phyloP scores from a whole-genome alignment of 2,113 vertebrate species.

The Heloderma charlesbogerti region DNA sequence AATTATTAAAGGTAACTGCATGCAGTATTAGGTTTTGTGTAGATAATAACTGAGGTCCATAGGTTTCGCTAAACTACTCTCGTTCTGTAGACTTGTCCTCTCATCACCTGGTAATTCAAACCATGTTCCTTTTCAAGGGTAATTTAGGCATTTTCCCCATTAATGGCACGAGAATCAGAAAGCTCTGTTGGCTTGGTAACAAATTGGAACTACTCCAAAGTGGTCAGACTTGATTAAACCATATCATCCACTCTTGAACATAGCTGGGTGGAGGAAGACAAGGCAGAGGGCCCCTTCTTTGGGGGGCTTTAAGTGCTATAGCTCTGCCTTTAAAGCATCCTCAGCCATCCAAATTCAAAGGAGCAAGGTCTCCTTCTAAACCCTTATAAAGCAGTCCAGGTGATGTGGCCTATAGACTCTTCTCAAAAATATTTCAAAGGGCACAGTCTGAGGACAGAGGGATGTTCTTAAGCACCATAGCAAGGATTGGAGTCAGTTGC shows the following conservation, averaged over 20 bases:
- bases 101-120: conserved; percentile 39
- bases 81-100: conserved; percentile 11
- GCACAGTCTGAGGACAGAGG: too few relatives aligned
- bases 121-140: conserved; percentile 53
- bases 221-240: conserved; percentile 26
- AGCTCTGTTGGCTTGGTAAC: conserved; percentile 30
- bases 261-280: background rate
- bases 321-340: background rate
- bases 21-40: conserved; percentile 40
- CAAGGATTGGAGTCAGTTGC: background rate
- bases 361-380: background rate
- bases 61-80: background rate
- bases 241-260: background rate
- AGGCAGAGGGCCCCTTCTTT: conserved; percentile 28
- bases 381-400: conserved; percentile 31
- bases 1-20: conserved; percentile 48
- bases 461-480: background rate
- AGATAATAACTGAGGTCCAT: conserved; percentile 30
- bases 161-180: conserved; percentile 47
- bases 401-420: background rate
- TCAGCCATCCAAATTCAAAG: background rate
- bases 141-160: conserved; percentile 30
- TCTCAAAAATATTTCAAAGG: background rate
- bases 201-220: conserved; percentile 30
- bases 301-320: background rate